Conservation (phyloP, 2,113 vertebrate genomes). For the Rhinolophus sinicus region DNA sequence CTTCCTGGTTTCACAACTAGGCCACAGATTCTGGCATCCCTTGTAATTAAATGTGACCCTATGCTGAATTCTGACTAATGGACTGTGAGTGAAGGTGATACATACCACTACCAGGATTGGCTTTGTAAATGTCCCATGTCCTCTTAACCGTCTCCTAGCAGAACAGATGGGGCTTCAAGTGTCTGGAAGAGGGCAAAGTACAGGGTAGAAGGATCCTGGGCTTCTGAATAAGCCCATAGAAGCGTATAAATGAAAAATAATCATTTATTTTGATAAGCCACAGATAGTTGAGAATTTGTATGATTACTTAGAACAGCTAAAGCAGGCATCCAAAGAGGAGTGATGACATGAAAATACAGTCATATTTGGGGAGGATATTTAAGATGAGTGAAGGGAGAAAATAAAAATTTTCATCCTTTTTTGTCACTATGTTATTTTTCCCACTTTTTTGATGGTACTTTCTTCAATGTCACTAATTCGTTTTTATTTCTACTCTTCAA, state of each 20-base stretch:
- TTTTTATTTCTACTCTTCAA: neutral
- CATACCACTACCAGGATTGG: neutral
- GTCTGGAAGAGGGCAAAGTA: neutral
- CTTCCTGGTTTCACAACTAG: neutral
- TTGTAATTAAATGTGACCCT: neutral
- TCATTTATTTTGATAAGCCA: neutral
- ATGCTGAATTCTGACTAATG: neutral
- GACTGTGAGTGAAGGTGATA: neutral
- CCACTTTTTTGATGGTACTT: neutral
- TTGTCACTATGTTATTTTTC: neutral
- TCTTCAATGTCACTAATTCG: neutral
- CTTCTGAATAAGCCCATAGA: neutral
- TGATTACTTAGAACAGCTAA: neutral
- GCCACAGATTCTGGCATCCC: neutral
- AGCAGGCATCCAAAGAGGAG: neutral
- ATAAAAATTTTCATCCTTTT: neutral
- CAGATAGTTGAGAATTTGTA: neutral
- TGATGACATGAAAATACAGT: neutral
- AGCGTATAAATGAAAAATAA: neutral
- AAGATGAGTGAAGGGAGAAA: neutral
- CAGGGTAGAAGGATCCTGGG: neutral
- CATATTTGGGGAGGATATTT: neutral
- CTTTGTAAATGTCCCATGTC: neutral
- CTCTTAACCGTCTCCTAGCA: neutral
- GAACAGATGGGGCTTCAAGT: neutral